Evolutionary conservation across 2,888 invertebrate species (phyloP).

Genomic region (Noctua fimbriata): DNA sequence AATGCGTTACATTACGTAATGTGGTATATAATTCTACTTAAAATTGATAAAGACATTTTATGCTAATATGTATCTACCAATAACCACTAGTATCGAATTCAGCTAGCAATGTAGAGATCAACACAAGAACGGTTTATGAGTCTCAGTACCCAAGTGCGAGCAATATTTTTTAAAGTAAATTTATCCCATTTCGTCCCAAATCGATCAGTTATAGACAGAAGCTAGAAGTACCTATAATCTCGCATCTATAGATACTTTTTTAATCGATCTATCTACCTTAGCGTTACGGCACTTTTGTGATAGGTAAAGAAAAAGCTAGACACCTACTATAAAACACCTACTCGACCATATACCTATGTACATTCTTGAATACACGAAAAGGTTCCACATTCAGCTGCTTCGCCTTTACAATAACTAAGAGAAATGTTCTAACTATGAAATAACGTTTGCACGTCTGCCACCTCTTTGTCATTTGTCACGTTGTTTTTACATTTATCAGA

Average conservation of each 20-base stretch:
- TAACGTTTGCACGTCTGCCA: conserved; percentile 40
- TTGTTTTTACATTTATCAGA: conserved; percentile 72
- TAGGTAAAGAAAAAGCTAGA: neutral
- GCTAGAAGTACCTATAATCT: neutral
- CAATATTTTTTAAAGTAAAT: neutral
- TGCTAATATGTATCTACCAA: neutral
- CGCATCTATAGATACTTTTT: neutral
- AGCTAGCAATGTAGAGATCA: neutral
- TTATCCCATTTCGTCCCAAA: neutral
- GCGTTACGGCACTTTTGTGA: neutral
- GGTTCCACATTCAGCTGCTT: neutral
- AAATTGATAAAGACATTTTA: neutral
- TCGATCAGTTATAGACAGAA: conserved; percentile 8
- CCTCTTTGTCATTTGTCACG: conserved; percentile 66
- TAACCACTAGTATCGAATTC: neutral
- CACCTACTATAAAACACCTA: neutral
- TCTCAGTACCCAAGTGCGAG: too few relatives aligned
- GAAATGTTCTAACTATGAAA: conserved; percentile 41
- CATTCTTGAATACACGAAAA: conserved; percentile 16
- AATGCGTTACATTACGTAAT: neutral
- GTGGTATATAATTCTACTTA: neutral
- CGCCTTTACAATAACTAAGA: conserved; percentile 24
- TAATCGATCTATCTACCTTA: neutral
- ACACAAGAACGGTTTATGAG: neutral
- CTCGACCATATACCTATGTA: neutral